These are phyloP conservation scores for Malurus alboscapulatus DNA, from an alignment of 2,113 vertebrate genomes.

Conservation along the genomic window DNA sequence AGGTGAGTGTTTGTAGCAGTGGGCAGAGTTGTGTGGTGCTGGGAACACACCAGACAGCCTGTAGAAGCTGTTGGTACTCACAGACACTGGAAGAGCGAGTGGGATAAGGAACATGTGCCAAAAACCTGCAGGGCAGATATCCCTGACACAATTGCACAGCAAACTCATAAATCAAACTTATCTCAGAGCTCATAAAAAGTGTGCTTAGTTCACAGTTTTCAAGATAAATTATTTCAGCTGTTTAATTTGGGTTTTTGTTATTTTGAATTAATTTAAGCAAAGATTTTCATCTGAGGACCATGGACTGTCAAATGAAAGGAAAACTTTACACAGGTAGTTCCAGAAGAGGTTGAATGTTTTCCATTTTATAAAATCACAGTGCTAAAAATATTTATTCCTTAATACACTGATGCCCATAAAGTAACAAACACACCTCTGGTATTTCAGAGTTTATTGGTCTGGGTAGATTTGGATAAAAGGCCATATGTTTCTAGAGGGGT, in stretches of 20 bases:
- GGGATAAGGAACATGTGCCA: background rate
- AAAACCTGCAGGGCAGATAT: constrained; percentile 29
- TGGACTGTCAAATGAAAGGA: background rate
- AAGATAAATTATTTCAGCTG: constrained; percentile 42
- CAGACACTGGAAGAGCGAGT: background rate
- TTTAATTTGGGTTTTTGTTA: constrained; percentile 39
- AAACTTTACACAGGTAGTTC: background rate
- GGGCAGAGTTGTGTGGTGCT: background rate
- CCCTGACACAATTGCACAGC: background rate
- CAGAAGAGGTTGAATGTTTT: constrained; percentile 6
- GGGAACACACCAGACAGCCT: background rate
- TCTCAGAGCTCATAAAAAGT: background rate
- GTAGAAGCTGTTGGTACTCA: background rate
- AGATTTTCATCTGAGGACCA: constrained; percentile 24
- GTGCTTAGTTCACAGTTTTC: constrained; percentile 31
- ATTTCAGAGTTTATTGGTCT: constrained; percentile 48
- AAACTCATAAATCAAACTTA: constrained; percentile 60
- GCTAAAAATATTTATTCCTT: constrained; percentile 16
- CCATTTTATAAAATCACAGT: background rate
- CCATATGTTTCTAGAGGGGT: constrained; percentile 6
- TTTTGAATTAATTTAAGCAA: constrained; percentile 26
- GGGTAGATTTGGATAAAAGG: background rate
- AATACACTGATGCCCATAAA: constrained; percentile 6
- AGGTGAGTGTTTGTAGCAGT: background rate
- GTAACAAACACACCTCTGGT: background rate